Evolutionary conservation across 2,888 invertebrate genomes (phyloP).

Genomic region (Apodemia duryi): DNA sequence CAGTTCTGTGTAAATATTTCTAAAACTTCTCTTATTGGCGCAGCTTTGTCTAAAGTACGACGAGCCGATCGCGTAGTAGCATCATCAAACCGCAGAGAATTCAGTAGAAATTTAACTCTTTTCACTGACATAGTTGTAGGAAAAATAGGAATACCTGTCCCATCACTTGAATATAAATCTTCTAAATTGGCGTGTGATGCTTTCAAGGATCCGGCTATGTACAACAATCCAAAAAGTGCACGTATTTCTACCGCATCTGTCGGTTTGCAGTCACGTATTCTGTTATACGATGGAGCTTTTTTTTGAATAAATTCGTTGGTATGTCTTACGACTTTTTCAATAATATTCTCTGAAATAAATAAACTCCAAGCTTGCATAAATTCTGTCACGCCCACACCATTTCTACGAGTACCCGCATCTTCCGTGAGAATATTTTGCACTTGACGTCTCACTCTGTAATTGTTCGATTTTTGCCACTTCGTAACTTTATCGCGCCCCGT

Average conservation of each 20-base stretch:
- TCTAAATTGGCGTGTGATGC: constrained; percentile 33
- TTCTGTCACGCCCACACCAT: no score
- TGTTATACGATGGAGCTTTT: constrained; percentile 31
- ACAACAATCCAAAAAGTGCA: constrained; percentile 27
- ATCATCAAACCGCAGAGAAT: constrained; percentile 31
- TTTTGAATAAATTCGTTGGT: constrained; percentile 24
- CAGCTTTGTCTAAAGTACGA: constrained; percentile 32
- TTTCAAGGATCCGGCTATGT: constrained; percentile 30
- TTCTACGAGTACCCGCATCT: no score
- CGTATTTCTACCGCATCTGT: constrained; percentile 33
- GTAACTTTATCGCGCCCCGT: no score
- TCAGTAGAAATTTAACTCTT: constrained; percentile 30
- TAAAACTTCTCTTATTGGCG: constrained; percentile 34
- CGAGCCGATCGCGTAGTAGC: constrained; percentile 28
- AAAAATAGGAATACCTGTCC: constrained; percentile 28
- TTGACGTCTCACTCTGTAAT: no score
- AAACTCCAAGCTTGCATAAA: constrained; percentile 36
- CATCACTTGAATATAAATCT: constrained; percentile 33
- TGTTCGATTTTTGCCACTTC: no score
- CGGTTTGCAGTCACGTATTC: constrained; percentile 34
- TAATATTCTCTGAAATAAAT: constrained; percentile 33
- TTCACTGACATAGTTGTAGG: constrained; percentile 23
- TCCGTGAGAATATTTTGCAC: no score
- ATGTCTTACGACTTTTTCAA: constrained; percentile 32
- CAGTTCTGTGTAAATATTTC: constrained; percentile 31